Base-by-base conservation (phyloP, 2,888 invertebrate species). In the Tyria jacobaeae region DNA sequence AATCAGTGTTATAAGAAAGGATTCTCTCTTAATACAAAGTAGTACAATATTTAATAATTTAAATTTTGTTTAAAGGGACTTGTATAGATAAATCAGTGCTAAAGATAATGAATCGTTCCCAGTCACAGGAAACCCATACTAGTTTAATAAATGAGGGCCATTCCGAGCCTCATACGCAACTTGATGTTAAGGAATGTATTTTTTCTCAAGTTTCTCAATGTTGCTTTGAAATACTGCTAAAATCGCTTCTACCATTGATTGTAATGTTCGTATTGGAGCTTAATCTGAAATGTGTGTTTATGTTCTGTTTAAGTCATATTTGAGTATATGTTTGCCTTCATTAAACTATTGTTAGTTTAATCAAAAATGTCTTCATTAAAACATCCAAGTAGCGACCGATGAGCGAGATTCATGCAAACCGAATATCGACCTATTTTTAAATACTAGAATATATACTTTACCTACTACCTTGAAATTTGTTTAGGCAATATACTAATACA, bases 1-100 rank as follows among this genome's bases (percentile, higher is more conserved):
- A 44, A 44, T 44, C 21, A 44, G 21, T 44, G 21, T 44, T 44
- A 39, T 59, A 60, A 63, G 48, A 37, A 41, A 60, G 41, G 21
- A 44, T 44, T 17, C 5, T 21, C 44, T 44, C 21, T 21, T 44
- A 44, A 21, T 44, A 21, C 44, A 21, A 44, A 44, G 21, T 10
- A 44, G 21, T 1, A 4, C n/a, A n/a, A n/a, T n/a, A 21, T 44
- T 44, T 44, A 21, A 44, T 44, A 21, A 21, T 21, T 21, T 21
- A 44, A 44, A 44, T 12, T 44, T 10, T 21, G 10, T 17, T 44
- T 21, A 44, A 44, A 4, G 12, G 44, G 21, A 12, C 44, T 31
- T 44, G 21, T 44, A 21, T 1, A 21, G 12, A 17, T 44, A 21
- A 44, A 44, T 44, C 21, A 44, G 44, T 44, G 44, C 21, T 44